Conservation (phyloP, 1,140 invertebrate species). For the Microplitis mediator region DNA sequence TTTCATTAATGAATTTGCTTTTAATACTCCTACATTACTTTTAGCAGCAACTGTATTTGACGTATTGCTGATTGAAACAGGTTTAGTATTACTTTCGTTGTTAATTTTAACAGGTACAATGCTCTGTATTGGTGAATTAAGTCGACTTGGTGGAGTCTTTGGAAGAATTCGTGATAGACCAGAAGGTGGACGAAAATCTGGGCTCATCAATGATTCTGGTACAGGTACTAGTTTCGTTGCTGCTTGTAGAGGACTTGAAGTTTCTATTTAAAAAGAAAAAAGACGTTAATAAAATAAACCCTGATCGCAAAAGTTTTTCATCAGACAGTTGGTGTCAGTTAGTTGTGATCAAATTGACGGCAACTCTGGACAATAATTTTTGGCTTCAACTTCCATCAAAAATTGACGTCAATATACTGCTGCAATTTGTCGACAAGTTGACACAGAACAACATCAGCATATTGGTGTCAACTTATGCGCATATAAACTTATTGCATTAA, state of each 20-base stretch:
- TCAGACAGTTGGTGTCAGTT: too few relatives aligned
- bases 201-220: conserved; percentile 84
- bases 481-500: too few relatives aligned
- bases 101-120: conserved; percentile 47
- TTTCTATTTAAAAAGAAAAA: conserved; percentile 42
- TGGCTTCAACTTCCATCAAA: too few relatives aligned
- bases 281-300: not conserved
- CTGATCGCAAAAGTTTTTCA: not conserved
- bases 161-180: conserved; percentile 50
- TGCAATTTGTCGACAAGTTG: too few relatives aligned
- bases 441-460: too few relatives aligned
- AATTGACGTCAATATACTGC: too few relatives aligned
- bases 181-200: conserved; percentile 71
- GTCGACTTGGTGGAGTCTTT: conserved; percentile 52
- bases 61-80: conserved; percentile 49
- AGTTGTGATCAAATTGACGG: too few relatives aligned
- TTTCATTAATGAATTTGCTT: conserved; percentile 47
- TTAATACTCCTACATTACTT: conserved; percentile 41
- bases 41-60: conserved; percentile 48
- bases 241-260: conserved; percentile 73
- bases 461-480: too few relatives aligned
- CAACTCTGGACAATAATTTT: too few relatives aligned
- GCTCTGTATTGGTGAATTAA: conserved; percentile 52
- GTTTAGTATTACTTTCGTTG: conserved; percentile 42
- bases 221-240: conserved; percentile 85